Evolutionary conservation across 64 coral and sea anemone genomes (phyloP), one percentile per base, ranked within the genome.

Genomic region (Actinia equina): DNA sequence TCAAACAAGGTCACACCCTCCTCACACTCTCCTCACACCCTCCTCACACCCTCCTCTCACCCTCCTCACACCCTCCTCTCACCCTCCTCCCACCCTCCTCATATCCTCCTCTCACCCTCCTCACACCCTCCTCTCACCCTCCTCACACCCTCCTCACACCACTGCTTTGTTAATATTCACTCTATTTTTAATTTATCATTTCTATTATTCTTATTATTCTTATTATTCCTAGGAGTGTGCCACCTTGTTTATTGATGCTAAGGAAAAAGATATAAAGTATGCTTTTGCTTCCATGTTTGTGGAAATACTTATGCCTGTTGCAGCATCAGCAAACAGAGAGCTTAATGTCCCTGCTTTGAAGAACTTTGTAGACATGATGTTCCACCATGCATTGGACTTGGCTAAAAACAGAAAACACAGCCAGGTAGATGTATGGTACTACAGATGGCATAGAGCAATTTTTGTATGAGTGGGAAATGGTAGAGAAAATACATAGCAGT

Each of bases 331-430:
- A 25, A 99, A 99, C 83, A 85, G 97, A 93, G 97, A 99, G 62
- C 78, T 99, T 26, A 94, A 99, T 91, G 93, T 99, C 22, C 97
- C 97, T 59, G 97, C 93, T 4, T 44, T 99, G 55, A 99, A 99
- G 77, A 92, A 92, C 76, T 99, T 99, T 95, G 93, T 99, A 9
- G 97, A 99, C 78, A 92, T 93, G 93, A 85, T 99, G 82, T 99
- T 95, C 77, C 97, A 90, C 67, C 85, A 95, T 79, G 83, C 97
- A 18, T 79, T 99, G 55, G 97, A 99, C 70, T 88, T 99, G 53
- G 83, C 93, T 19, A 99, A 95, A 56, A 95, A 92, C 86, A 94
- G 86, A 17, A 93, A 87, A 37, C 93, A 99, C 64, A 90, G 90
- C 77, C 92, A 94, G 82, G 95, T 98, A 81, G 2, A 37, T 37